Evolutionary conservation across 2,888 invertebrate genomes (phyloP).

Genomic region (Synanthedon tipuliformis): DNA sequence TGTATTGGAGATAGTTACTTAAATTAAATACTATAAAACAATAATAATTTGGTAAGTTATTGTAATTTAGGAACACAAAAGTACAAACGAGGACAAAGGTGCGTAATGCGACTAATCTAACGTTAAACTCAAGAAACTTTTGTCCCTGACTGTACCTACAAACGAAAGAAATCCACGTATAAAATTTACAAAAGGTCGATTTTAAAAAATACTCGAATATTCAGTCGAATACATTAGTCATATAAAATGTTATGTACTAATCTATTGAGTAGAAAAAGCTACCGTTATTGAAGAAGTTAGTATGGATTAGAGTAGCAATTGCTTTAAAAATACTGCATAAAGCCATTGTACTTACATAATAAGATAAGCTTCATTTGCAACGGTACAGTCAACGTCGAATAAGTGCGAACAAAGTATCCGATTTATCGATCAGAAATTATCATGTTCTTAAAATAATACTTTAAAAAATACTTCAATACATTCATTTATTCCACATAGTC

Average conservation of each 20-base stretch:
- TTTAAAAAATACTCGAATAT: conserved; percentile 24
- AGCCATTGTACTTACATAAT: conserved; percentile 31
- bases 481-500: too few species aligned
- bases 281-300: conserved; percentile 34
- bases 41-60: conserved; percentile 48
- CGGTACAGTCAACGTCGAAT: not conserved
- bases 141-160: conserved; percentile 7
- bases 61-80: conserved; percentile 54
- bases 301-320: conserved; percentile 33
- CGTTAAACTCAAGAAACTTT: not conserved
- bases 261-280: conserved; percentile 61
- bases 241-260: conserved; percentile 29
- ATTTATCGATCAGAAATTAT: too few species aligned
- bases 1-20: not conserved
- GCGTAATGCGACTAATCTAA: not conserved
- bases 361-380: conserved; percentile 34
- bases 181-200: conserved; percentile 43
- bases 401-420: too few species aligned
- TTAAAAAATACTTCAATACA: too few species aligned
- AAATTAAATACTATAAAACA: conserved; percentile 27
- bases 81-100: not conserved
- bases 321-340: conserved; percentile 51
- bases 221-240: conserved; percentile 45
- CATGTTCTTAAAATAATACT: too few species aligned
- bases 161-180: conserved; percentile 20